These are phyloP conservation scores for Papilio elwesi DNA, from an alignment of 2,888 invertebrate genomes.

Conservation along the genomic window DNA sequence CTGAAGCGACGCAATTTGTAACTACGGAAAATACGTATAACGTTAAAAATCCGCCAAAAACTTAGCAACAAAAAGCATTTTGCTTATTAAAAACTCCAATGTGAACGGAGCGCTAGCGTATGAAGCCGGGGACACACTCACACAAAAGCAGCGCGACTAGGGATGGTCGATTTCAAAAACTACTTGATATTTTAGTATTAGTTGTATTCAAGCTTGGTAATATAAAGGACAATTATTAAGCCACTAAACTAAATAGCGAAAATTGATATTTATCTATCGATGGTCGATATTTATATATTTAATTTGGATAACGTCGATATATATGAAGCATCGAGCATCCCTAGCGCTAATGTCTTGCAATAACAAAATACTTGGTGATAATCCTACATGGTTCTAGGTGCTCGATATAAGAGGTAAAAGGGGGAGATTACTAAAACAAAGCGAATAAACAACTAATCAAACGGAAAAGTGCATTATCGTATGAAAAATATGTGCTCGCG, in stretches of 20 bases:
- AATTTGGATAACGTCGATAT: background rate
- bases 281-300: background rate
- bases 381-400: constrained; percentile 63
- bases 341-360: constrained; percentile 36
- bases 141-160: constrained; percentile 10
- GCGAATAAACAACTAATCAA: constrained; percentile 75
- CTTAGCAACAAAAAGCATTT: constrained; percentile 6
- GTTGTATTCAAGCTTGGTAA: constrained; percentile 1
- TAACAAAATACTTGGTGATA: constrained; percentile 17
- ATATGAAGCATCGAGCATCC: constrained; percentile 13
- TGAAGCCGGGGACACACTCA: constrained; percentile 9
- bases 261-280: background rate
- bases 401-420: constrained; percentile 68
- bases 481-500: constrained; percentile 70
- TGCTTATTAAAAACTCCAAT: background rate
- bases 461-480: constrained; percentile 78
- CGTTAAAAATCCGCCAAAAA: background rate
- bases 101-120: constrained; percentile 5
- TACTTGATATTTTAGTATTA: background rate
- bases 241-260: background rate
- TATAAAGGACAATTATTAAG: background rate
- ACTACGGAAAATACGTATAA: background rate
- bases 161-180: constrained; percentile 9
- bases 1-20: background rate
- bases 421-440: constrained; percentile 77